Base-by-base conservation (phyloP, 2,797 vertebrate species). In the Fistularia commersonii region DNA sequence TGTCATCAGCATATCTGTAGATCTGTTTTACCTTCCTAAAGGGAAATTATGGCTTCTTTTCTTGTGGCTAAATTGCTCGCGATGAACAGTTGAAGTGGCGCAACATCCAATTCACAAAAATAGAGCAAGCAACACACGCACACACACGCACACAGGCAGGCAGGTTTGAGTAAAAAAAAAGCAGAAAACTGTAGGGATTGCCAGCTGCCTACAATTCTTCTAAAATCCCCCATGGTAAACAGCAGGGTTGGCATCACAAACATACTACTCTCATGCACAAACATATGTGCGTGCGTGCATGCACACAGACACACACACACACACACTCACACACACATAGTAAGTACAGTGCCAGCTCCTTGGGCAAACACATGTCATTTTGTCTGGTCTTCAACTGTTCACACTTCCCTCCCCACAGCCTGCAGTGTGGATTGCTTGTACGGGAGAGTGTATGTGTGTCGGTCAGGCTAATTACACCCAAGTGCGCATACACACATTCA, bases 321-420 rank as follows among this genome's bases (percentile, higher is more conserved):
- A 51, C 23, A 51, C 39, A 64, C 45, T 55, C 47, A 58, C 56
- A 64, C 67, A 76, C 77, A 63, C 67, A 69, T 57, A 64, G n/a
- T n/a, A n/a, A n/a, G n/a, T 59, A 65, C 68, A 69, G 72, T 80
- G 82, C 82, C 82, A 85, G 74, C 66, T 84, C 83, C 77, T 79
- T 61, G 66, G 81, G 82, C 74, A 62, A 86, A 85, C 77, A 80
- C 82, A 84, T 83, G 84, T 80, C 81, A 82, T 78, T 79, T 80
- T 78, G 81, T 80, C 79, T 81, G 76, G 51, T 79, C 81, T 66
- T 81, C 65, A 56, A 75, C 76, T 77, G 74, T 83, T 86, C 77
- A 83, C 81, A 84, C 82, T 83, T 83, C 77, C 63, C 74, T 56
- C 23, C 65, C 71, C 75, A 59, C 71, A 62, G 74, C 69, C 65